A percentile compares a stretch with the other conserved stretches of the same genome.
phyloP scores from a whole-genome alignment of 2,113 vertebrate genomes.

The Dryoscopus gambensis region DNA sequence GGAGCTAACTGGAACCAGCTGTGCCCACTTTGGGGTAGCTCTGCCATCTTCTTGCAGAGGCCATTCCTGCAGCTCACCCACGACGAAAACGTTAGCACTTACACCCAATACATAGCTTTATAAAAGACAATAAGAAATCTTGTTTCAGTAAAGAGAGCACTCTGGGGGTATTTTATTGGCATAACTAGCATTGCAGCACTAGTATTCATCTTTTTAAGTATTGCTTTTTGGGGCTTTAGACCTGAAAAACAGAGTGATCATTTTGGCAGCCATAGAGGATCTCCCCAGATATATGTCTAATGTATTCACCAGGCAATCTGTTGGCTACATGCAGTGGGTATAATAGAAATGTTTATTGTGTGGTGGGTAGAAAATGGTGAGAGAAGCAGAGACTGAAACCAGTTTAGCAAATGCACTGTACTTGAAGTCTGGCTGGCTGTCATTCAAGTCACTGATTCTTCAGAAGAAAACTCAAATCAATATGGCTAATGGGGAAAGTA shows the following conservation, averaged over 20 bases:
- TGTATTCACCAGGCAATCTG: background rate
- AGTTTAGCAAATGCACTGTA: background rate
- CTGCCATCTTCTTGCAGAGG: background rate
- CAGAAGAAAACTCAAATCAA: background rate
- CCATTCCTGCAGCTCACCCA: rapidly evolving
- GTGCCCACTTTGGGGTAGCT: background rate
- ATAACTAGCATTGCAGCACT: background rate
- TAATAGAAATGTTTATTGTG: background rate
- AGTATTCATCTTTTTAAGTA: background rate
- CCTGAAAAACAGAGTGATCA: background rate
- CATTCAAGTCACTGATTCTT: background rate
- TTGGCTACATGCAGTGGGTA: background rate
- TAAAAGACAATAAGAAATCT: background rate
- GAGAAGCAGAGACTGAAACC: background rate
- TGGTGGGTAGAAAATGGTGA: background rate
- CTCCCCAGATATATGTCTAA: background rate
- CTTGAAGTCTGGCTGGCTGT: background rate
- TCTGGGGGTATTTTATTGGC: rapidly evolving
- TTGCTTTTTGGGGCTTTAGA: background rate
- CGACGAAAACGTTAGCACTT: background rate
- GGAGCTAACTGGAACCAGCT: background rate
- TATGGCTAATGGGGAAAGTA: background rate
- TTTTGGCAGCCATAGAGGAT: background rate
- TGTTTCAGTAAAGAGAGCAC: background rate
- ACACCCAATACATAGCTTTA: background rate